Percentiles rank a stretch among this genome's conserved stretches.
These are phyloP conservation scores for Sus cebifrons DNA, from an alignment of 2,797 vertebrate genomes.

Conservation along the genomic window DNA sequence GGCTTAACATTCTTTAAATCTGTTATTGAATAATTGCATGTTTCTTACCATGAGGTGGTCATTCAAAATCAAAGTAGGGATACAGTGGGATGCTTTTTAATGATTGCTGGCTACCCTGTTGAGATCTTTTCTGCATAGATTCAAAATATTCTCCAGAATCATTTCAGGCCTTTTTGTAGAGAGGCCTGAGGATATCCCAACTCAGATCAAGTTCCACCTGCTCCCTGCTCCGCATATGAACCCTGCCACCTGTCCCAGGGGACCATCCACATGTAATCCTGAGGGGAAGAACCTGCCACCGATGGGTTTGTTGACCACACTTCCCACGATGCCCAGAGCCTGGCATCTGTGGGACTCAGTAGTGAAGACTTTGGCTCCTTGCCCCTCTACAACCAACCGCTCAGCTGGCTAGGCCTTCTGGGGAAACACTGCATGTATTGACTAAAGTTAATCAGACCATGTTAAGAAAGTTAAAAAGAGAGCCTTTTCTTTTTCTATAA, in stretches of 20 bases:
- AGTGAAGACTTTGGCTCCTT: neutral
- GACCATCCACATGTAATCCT: neutral
- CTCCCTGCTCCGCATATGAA: neutral
- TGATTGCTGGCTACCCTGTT: neutral
- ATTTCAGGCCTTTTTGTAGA: neutral
- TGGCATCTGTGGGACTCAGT: neutral
- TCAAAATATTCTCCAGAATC: neutral
- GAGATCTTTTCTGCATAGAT: neutral
- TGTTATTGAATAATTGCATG: conserved; percentile 5
- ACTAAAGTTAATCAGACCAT: neutral
- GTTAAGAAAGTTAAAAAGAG: neutral
- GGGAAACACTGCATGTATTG: neutral
- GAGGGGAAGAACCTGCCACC: neutral
- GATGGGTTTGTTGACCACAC: neutral
- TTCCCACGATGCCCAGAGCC: accelerated
- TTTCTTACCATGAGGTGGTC: neutral
- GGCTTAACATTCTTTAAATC: neutral
- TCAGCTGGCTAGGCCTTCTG: neutral
- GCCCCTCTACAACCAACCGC: neutral
- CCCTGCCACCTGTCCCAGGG: neutral
- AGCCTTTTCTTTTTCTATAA: neutral
- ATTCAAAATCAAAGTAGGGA: conserved; percentile 32
- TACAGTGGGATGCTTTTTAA: conserved; percentile 16
- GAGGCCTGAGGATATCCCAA: neutral
- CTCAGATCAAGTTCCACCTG: neutral